phyloP scores from a whole-genome alignment of 2,888 invertebrate species.

The Marronus borbonicus region DNA sequence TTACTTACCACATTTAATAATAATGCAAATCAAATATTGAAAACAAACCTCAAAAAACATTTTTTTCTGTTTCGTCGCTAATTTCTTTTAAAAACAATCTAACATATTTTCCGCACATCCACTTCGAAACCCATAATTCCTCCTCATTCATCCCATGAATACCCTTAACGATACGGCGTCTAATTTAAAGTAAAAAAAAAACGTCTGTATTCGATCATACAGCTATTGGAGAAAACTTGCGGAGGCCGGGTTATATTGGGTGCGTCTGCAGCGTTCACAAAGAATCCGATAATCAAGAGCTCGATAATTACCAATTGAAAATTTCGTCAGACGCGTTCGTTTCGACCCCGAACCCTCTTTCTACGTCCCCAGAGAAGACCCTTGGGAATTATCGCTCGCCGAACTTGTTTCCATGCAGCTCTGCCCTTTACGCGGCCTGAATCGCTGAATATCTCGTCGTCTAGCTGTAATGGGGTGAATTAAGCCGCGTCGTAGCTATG shows the following conservation, averaged over 20 bases:
- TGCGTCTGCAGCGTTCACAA: not conserved
- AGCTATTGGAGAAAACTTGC: not conserved
- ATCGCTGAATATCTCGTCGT: slow-evolving; percentile 13
- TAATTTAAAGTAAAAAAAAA: not conserved
- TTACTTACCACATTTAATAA: too few species aligned
- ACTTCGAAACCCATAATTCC: too few species aligned
- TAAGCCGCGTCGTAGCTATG: not conserved
- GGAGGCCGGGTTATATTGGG: not conserved
- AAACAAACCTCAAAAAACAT: too few species aligned
- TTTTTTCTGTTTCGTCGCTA: too few species aligned
- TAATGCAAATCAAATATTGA: too few species aligned
- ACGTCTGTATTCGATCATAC: too few species aligned
- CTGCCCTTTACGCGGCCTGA: slow-evolving; percentile 10
- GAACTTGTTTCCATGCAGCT: slow-evolving; percentile 35
- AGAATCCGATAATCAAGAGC: slow-evolving; percentile 34
- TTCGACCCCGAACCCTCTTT: not conserved
- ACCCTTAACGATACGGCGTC: too few species aligned
- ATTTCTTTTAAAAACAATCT: too few species aligned
- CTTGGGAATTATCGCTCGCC: slow-evolving; percentile 19
- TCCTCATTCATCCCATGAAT: too few species aligned
- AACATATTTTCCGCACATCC: too few species aligned
- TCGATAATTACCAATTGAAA: slow-evolving; percentile 36
- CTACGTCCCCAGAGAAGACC: not conserved
- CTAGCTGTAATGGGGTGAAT: slow-evolving; percentile 4
- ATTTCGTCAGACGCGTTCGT: slow-evolving; percentile 26